Base-by-base conservation (phyloP, 2,797 vertebrate genomes). In the Leuciscus waleckii region DNA sequence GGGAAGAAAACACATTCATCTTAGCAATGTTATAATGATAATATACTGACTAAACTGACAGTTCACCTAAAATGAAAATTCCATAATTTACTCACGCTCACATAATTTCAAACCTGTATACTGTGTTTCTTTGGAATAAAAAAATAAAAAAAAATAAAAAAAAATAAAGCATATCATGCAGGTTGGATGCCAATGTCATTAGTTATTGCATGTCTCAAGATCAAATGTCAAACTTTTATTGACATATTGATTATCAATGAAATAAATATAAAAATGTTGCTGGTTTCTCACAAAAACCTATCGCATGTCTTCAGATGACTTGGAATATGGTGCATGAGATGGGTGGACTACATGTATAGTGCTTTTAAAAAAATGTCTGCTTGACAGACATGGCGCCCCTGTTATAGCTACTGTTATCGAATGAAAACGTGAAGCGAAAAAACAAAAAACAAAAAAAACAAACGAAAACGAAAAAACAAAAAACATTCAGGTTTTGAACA, bases 1-100 rank as follows among this genome's bases (percentile, higher is more conserved):
- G 41, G 74, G 7, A 87, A 41, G 43, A 82, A 74, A 86, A 61
- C 17, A 67, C 32, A 54, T 65, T 78, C 5, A 83, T 70, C 17
- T 82, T 69, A 79, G n/a, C 54, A 65, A 56, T 16, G 17, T 26
- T 49, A 41, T 37, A 37, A 16, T 7, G 5, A 75, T 58, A 61
- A 71, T 54, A 51, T 2, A n/a, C 26, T 23, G 41, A 51, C 32
- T 26, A 21, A 83, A 46, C 5, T 35, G 41, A 49, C 32, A 51
- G 13, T n/a, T 81, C 19, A 9, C 17, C 5, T n/a, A 11, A 49
- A 65, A 49, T 46, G 2, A 32, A 8, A 79, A 51, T 68, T 51
- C 7, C 19, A 7, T 68, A 39, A 61, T 39, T 79, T 65, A 49
- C 75, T 39, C 21, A 8, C 1, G 3, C 74, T 77, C 2, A 5